A percentile compares a stretch with the other conserved stretches of the same genome.
These are phyloP conservation scores for Mus caroli DNA, from an alignment of 2,797 vertebrate genomes.

Conservation along the genomic window DNA sequence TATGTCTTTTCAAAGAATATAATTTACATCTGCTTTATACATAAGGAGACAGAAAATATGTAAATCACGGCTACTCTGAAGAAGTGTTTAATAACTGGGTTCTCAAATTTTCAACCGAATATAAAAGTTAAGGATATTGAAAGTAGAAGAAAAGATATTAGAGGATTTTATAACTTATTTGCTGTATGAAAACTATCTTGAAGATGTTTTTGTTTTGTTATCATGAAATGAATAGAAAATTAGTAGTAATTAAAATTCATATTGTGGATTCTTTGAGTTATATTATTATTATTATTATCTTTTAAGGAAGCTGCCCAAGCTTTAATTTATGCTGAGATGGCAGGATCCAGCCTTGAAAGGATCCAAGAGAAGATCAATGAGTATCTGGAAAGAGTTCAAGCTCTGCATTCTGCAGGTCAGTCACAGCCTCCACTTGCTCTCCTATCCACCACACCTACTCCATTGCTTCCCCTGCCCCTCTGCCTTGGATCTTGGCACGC, in stretches of 20 bases:
- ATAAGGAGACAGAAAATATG: conserved; percentile 9
- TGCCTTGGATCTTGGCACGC: conserved; percentile 10
- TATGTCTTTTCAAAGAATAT: conserved; percentile 43
- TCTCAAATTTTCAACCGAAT: conserved; percentile 10
- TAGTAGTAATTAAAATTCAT: conserved; percentile 54
- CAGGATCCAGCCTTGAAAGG: conserved; percentile 96
- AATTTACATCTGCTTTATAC: conserved; percentile 3
- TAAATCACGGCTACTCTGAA: conserved; percentile 23
- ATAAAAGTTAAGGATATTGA: conserved; percentile 38
- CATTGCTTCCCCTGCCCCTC: neutral
- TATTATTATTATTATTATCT: neutral
- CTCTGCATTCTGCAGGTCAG: conserved; percentile 95
- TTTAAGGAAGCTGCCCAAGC: conserved; percentile 98
- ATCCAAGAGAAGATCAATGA: conserved; percentile 98
- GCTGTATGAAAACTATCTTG: neutral
- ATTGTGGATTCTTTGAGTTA: conserved; percentile 41
- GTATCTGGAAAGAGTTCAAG: conserved; percentile 97
- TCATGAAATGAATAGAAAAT: conserved; percentile 26
- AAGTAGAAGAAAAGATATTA: conserved; percentile 21
- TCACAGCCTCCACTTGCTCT: conserved; percentile 43
- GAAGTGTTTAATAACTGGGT: conserved; percentile 54
- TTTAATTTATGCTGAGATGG: conserved; percentile 98
- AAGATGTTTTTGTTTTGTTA: conserved; percentile 55
- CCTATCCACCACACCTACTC: neutral
- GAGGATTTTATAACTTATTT: neutral